Percentiles rank a stretch among this genome's conserved stretches.
Conservation (phyloP, 2,113 vertebrate genomes). For the Psittacula cyanocephala region DNA sequence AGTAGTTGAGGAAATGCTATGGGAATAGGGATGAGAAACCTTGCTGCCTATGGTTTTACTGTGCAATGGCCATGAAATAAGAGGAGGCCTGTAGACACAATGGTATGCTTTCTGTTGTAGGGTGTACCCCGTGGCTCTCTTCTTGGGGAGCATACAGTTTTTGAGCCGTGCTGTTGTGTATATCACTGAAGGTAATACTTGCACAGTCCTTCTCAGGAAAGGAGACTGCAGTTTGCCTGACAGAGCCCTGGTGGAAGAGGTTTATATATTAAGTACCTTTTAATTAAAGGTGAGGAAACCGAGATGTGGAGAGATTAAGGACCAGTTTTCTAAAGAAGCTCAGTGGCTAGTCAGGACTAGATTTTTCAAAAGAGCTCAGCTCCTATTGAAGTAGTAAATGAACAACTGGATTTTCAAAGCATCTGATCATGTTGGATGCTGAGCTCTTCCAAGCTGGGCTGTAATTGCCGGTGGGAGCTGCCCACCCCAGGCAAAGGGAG, state of each 20-base stretch:
- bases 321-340: conserved; percentile 23
- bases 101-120: too few species aligned
- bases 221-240: background rate
- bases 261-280: background rate
- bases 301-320: conserved; percentile 44
- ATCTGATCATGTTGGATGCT: rapidly evolving
- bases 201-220: background rate
- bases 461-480: background rate
- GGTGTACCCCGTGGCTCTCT: background rate
- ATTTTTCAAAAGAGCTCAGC: conserved; percentile 2
- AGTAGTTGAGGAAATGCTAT: background rate
- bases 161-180: background rate
- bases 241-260: background rate
- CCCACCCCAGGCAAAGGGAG: background rate
- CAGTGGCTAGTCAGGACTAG: background rate
- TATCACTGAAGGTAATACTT: background rate
- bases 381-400: background rate
- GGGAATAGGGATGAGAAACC: background rate
- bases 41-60: background rate
- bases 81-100: rapidly evolving
- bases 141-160: rapidly evolving
- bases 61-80: background rate
- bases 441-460: background rate
- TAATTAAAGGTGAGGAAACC: conserved; percentile 59
- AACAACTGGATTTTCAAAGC: conserved; percentile 11